Percentiles rank a stretch among this genome's conserved stretches.
These are phyloP conservation scores for Labroides dimidiatus DNA, from an alignment of 2,797 vertebrate genomes.

Conservation along the genomic window DNA sequence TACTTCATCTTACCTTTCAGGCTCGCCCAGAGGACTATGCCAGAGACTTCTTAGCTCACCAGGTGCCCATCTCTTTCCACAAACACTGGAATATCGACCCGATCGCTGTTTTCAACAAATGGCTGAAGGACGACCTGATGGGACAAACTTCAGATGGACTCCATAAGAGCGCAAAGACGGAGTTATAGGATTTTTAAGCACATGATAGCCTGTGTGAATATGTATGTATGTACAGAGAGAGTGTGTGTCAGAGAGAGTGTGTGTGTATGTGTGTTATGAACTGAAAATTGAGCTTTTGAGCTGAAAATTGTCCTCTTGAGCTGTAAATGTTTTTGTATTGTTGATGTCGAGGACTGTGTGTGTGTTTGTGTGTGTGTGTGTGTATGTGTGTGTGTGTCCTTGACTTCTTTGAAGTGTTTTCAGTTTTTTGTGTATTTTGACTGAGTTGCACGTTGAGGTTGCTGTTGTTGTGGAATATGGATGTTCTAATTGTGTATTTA, in stretches of 20 bases:
- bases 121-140: constrained; percentile 84
- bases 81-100: constrained; percentile 98
- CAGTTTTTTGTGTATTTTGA: constrained; percentile 15
- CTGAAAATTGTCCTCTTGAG: constrained; percentile 45
- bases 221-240: constrained; percentile 37
- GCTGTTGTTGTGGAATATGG: constrained; percentile 46
- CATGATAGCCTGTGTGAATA: constrained; percentile 19
- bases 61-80: constrained; percentile 96
- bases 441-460: constrained; percentile 60
- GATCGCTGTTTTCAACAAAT: constrained; percentile 90
- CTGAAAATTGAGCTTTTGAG: constrained; percentile 38
- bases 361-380: constrained; percentile 33
- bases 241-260: constrained; percentile 23
- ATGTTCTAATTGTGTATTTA: constrained; percentile 66
- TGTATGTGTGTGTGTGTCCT: constrained; percentile 40
- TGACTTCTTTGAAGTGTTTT: constrained; percentile 45
- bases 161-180: constrained; percentile 82
- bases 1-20: constrained; percentile 78
- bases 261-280: constrained; percentile 15
- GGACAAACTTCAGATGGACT: constrained; percentile 53
- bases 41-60: constrained; percentile 91
- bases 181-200: constrained; percentile 84
- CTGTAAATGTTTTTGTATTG: constrained; percentile 72
- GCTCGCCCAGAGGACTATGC: constrained; percentile 95
- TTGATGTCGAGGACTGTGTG: constrained; percentile 48